These are phyloP conservation scores for Drosophila subpulchrella DNA, from an alignment of 1,140 invertebrate species.

Conservation along the genomic window DNA sequence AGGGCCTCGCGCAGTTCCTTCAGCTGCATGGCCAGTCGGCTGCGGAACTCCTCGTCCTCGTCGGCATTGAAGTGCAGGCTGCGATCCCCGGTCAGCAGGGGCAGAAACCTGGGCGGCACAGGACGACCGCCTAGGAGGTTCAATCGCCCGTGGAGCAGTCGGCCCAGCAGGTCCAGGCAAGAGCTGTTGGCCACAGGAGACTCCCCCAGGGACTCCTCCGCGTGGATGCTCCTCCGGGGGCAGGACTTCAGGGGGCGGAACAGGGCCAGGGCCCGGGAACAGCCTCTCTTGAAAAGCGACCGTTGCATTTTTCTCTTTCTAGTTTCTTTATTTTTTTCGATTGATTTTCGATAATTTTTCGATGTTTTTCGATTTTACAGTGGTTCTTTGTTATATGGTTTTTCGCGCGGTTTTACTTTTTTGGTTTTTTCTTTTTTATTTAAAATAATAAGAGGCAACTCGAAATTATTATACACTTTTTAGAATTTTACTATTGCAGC, in stretches of 20 bases:
- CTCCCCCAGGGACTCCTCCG: neutral
- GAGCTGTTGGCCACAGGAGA: neutral
- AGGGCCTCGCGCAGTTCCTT: slow-evolving; percentile 14
- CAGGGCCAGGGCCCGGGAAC: neutral
- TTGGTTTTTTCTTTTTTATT: too few species aligned
- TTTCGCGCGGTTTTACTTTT: too few species aligned
- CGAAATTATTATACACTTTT: neutral
- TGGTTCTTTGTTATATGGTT: neutral
- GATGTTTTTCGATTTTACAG: neutral
- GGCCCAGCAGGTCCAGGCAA: slow-evolving; percentile 5
- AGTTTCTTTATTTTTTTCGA: neutral
- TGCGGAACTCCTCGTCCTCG: slow-evolving; percentile 18
- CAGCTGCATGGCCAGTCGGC: slow-evolving; percentile 11
- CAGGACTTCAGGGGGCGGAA: neutral
- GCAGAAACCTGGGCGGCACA: neutral
- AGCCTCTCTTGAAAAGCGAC: neutral
- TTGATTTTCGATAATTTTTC: neutral
- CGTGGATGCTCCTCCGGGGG: too few species aligned
- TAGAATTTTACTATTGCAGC: neutral
- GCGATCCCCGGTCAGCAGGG: neutral
- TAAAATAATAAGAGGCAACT: too few species aligned
- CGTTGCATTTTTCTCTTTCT: neutral
- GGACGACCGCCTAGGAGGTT: neutral
- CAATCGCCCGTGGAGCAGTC: slow-evolving; percentile 1
- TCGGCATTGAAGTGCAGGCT: neutral